Base-by-base conservation (phyloP, 2,113 vertebrate species). In the Danionella cerebrum region DNA sequence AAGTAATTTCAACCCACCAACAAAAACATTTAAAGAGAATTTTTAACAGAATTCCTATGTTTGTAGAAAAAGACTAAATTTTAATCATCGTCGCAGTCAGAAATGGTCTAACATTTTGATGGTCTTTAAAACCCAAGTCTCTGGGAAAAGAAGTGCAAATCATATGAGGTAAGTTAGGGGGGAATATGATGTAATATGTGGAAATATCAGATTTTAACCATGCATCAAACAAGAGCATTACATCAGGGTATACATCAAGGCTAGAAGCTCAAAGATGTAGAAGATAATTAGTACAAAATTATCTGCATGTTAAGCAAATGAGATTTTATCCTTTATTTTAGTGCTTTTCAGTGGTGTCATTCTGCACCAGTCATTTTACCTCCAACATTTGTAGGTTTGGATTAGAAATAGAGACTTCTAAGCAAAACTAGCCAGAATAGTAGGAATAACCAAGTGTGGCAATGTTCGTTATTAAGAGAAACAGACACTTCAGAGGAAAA, bases 241-340 rank as follows among this genome's bases (percentile, higher is more conserved):
- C 25, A 55, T 58, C 29, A 42, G 47, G 53, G 24, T 25, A n/a
- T n/a, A 25, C 59, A 63, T 58, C 21, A 14, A 47, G 54, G 39
- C 25, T 19, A 55, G 58, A 50, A 74, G 76, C 77, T 81, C 84
- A 82, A 84, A 83, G 71, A 84, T 79, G 80, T 78, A 5, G 71
- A 74, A 72, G 65, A 68, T 85, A 84, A 87, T 86, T 78, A 77
- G 50, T 77, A 84, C 80, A 76, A 80, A 83, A 79, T 68, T 80
- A 80, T 80, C 80, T 82, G 78, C 69, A 80, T 76, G 74, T 79
- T 84, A 83, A 83, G 18, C 27, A 27, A 53, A 48, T 33, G 38
- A 31, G 33, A 51, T 82, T 75, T 85, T 83, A 76, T 76, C 68
- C 51, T 19, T 70, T 63, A 12, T 6, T 39, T 80, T 81, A 68